Percentiles rank a stretch among this genome's conserved stretches.
These are phyloP conservation scores for Malurus splendens DNA, from an alignment of 2,797 vertebrate genomes.

Conservation along the genomic window DNA sequence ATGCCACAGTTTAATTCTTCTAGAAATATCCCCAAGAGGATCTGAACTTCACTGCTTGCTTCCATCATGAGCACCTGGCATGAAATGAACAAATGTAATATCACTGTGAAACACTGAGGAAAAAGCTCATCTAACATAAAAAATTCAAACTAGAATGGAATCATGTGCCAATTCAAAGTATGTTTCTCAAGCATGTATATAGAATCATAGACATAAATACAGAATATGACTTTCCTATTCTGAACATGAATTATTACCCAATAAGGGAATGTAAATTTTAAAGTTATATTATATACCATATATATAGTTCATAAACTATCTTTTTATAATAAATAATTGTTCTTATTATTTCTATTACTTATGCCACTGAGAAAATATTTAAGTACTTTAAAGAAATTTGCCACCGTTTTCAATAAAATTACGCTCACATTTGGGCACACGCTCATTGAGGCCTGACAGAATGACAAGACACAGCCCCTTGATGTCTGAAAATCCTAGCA, in stretches of 20 bases:
- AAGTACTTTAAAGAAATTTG: not conserved
- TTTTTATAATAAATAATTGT: not conserved
- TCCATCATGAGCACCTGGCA: not conserved
- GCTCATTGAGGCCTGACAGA: not conserved
- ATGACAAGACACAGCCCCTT: not conserved
- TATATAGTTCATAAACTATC: not conserved
- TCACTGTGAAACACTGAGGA: not conserved
- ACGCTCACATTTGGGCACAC: not conserved
- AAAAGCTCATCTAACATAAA: not conserved
- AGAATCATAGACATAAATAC: not conserved
- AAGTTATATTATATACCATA: not conserved
- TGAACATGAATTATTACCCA: not conserved
- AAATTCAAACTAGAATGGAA: not conserved
- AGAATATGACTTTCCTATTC: not conserved
- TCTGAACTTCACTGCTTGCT: not conserved
- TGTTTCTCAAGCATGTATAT: not conserved
- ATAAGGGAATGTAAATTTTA: not conserved
- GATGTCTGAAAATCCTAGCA: not conserved
- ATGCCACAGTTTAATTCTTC: not conserved
- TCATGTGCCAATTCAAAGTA: not conserved
- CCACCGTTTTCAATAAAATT: not conserved
- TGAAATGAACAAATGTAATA: not conserved
- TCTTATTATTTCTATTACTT: not conserved
- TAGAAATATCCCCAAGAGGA: not conserved
- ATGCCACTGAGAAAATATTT: not conserved